These are phyloP conservation scores for Tringa solitaria DNA, from an alignment of 2,113 vertebrate species.

Conservation along the genomic window DNA sequence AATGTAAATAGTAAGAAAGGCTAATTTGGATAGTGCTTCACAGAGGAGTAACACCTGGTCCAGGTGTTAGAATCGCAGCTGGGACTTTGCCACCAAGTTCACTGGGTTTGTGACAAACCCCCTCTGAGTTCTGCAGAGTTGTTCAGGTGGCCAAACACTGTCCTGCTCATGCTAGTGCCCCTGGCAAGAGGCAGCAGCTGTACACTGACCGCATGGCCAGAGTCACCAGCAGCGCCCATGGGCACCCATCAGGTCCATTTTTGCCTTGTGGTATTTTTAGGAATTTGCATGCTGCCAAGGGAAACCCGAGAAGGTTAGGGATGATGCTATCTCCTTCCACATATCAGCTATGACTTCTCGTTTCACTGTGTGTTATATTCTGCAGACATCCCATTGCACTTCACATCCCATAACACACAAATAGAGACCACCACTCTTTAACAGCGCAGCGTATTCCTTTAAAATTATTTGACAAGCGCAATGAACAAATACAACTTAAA, in stretches of 20 bases:
- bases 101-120: neutral
- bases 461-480: neutral
- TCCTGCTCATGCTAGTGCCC: accelerated
- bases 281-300: neutral
- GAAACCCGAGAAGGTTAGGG: neutral
- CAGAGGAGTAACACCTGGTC: neutral
- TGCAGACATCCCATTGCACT: neutral
- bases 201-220: accelerated
- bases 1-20: neutral
- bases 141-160: neutral
- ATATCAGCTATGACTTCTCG: neutral
- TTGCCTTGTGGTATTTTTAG: neutral
- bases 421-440: neutral
- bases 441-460: neutral
- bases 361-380: neutral
- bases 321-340: neutral
- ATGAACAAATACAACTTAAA: neutral
- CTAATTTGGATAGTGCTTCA: neutral
- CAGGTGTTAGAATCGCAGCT: neutral
- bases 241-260: neutral
- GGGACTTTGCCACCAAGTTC: neutral
- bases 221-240: accelerated
- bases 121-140: neutral
- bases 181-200: neutral
- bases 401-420: neutral